Percentiles rank a stretch among this genome's conserved stretches.
Evolutionary conservation across 2,113 vertebrate species (phyloP).

Genomic region (Agapornis roseicollis): DNA sequence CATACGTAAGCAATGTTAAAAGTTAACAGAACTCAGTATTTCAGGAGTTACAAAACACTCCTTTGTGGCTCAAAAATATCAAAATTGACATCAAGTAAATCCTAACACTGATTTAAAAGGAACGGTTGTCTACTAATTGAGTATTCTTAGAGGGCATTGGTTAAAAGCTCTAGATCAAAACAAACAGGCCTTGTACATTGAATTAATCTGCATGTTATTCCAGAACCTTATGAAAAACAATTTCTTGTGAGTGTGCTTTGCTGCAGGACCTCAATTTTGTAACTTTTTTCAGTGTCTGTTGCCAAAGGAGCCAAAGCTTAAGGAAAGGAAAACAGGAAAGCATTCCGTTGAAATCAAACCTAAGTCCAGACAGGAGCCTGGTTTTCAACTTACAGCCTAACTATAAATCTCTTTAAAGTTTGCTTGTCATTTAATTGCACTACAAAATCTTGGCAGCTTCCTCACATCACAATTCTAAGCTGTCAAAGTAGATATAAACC

Average conservation of each 20-base stretch:
- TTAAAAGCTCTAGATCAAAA: not conserved
- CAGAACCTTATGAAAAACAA: not conserved
- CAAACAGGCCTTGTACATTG: not conserved
- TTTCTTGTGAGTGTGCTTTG: not conserved
- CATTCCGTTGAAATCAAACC: constrained; percentile 26
- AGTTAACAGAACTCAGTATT: not conserved
- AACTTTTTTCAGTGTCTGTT: not conserved
- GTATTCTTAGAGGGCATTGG: not conserved
- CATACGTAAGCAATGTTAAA: not conserved
- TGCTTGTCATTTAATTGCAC: constrained; percentile 57
- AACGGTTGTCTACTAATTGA: not conserved
- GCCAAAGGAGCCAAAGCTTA: constrained; percentile 7
- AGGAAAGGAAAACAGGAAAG: constrained; percentile 16
- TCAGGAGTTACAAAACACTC: not conserved
- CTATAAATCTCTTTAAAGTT: constrained; percentile 50
- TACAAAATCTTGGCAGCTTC: constrained; percentile 33
- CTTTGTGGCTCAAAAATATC: not conserved
- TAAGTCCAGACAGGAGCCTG: constrained; percentile 42
- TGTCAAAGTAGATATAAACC: constrained; percentile 50
- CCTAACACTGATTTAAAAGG: not conserved
- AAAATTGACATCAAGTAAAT: not conserved
- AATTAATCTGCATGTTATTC: not conserved
- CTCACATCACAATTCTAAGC: constrained; percentile 31
- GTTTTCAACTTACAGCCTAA: constrained; percentile 36
- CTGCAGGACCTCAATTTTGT: not conserved